Evolutionary conservation across 1,140 invertebrate species (phyloP), one percentile per base, ranked within the genome.

Genomic region (Pseudomyrmex flavicornis): DNA sequence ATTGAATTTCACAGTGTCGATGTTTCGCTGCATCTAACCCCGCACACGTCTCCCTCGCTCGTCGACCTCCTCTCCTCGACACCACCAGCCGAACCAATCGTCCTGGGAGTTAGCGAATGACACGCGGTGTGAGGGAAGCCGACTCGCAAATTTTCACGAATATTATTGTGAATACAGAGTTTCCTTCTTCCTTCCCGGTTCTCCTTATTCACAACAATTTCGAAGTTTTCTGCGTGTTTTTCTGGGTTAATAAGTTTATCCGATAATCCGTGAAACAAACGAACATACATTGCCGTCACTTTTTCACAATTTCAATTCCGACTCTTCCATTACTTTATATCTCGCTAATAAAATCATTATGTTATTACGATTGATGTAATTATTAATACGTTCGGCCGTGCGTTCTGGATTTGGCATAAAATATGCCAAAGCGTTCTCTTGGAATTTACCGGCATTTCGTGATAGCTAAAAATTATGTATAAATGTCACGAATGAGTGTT

Each of bases 1-100:
- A 89, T 91, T 90, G 89, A 89, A 91, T 91, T 91, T 91, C 85
- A 88, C 89, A 87, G 82, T 89, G 85, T 89, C 90, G 90, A 91
- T 91, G 90, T 90, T 90, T 91, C 82, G 88, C 62, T 61, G 54
- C 74, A 50, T 59, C 59, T 72, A 56, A 5, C 75, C 3, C 69
- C 20, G 10, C 26, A 9, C 44, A 12, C 54, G 35, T 20, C 3
- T 52, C 68, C 5, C 58, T 44, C 58, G 20, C 66, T 52, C 75
- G 20, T 48, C 35, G 22, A n/a, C 9, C 59, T 59, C 77, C 75
- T 73, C 35, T 68, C 35, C 56, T 54, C 58, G 20, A 35, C 35
- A 35, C 35, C 35, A 12, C 46, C 35, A 69, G 17, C 10, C 35
- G 1, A 63, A 58, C 54, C 72, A 82, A 84, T 88, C 79, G 35